These are phyloP conservation scores for Urocyon cinereoargenteus DNA, from an alignment of 2,797 vertebrate species.

Conservation along the genomic window DNA sequence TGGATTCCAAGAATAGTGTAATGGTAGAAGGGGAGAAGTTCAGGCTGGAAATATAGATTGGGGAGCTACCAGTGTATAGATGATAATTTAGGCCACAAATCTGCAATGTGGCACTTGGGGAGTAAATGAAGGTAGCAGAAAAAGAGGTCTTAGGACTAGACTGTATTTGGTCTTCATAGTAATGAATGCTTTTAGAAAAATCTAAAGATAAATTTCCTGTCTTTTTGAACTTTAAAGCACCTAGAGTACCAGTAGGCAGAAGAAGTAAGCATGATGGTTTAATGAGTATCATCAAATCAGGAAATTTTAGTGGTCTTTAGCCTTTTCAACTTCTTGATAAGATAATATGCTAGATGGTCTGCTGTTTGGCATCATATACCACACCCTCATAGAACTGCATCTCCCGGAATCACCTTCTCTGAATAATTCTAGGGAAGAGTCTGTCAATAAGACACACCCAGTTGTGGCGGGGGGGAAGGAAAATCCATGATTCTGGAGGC, in stretches of 20 bases:
- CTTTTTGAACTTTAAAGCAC: neutral
- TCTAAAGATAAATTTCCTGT: neutral
- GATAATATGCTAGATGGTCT: neutral
- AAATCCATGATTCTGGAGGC: neutral
- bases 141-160: neutral
- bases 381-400: neutral
- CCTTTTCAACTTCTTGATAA: neutral
- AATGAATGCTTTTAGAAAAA: neutral
- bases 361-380: neutral
- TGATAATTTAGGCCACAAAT: neutral
- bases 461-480: neutral
- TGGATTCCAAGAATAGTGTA: slow-evolving; percentile 19
- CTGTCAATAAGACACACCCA: neutral
- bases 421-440: neutral
- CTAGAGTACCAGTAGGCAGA: neutral
- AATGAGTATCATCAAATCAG: neutral
- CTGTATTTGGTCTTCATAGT: neutral
- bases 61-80: neutral
- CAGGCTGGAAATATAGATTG: neutral
- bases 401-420: neutral
- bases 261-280: neutral
- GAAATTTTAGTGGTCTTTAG: neutral
- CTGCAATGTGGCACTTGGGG: neutral
- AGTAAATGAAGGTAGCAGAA: neutral
- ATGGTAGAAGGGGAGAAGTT: neutral